Conservation (phyloP, 2,888 invertebrate genomes). For the Trisateles emortualis region DNA sequence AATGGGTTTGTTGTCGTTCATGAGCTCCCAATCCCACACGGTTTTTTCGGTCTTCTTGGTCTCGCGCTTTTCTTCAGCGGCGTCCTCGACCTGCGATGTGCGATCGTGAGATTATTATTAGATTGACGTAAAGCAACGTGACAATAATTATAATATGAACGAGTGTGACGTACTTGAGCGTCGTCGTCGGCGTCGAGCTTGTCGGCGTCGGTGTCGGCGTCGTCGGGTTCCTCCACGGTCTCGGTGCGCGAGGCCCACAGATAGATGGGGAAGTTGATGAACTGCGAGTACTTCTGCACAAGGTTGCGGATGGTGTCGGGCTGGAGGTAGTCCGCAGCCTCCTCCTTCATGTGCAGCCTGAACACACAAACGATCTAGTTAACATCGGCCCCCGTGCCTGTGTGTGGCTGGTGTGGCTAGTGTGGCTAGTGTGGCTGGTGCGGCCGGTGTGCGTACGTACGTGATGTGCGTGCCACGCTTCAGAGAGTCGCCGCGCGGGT, state of each 20-base stretch:
- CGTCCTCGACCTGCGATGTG: slow-evolving; percentile 89
- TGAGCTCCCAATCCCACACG: slow-evolving; percentile 98
- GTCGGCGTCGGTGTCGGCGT: slow-evolving; percentile 28
- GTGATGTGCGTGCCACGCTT: slow-evolving; percentile 96
- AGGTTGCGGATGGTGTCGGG: slow-evolving; percentile 95
- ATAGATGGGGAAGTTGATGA: slow-evolving; percentile 99
- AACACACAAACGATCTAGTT: slow-evolving; percentile 37
- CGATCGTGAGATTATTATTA: too few relatives aligned
- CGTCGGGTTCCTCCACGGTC: slow-evolving; percentile 45
- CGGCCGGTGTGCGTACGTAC: slow-evolving; percentile 73
- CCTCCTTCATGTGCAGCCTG: slow-evolving; percentile 97
- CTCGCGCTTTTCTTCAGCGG: slow-evolving; percentile 87
- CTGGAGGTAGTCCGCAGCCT: slow-evolving; percentile 98
- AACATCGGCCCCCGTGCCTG: too few relatives aligned
- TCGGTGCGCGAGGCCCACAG: slow-evolving; percentile 92
- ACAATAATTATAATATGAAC: neutral
- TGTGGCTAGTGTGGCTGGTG: too few relatives aligned
- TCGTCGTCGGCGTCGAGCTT: slow-evolving; percentile 69
- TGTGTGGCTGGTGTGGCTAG: too few relatives aligned
- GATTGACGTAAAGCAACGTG: too few relatives aligned
- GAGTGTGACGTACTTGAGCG: slow-evolving; percentile 87
- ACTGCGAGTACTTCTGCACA: slow-evolving; percentile 99
- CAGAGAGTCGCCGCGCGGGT: slow-evolving; percentile 97
- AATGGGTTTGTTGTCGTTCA: slow-evolving; percentile 99
- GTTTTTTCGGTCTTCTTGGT: slow-evolving; percentile 97